A percentile compares a stretch with the other conserved stretches of the same genome.
Evolutionary conservation across 2,797 vertebrate genomes (phyloP).

Genomic region (Mastacembelus armatus): DNA sequence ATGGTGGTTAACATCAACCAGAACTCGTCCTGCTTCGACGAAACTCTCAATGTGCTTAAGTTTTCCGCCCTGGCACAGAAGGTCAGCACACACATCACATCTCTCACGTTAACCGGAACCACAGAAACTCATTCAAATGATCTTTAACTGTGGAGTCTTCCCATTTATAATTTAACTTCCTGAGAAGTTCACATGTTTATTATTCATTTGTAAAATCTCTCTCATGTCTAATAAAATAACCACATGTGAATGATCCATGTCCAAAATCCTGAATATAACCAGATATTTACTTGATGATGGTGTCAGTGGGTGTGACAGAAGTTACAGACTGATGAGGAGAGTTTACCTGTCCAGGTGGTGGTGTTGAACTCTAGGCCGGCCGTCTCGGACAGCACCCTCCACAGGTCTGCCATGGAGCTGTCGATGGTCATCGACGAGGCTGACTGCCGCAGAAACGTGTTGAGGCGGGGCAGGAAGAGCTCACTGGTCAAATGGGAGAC

Average conservation of each 20-base stretch:
- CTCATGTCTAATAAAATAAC: too few relatives aligned
- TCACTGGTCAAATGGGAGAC: slow-evolving; percentile 88
- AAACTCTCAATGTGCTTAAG: slow-evolving; percentile 95
- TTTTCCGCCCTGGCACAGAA: slow-evolving; percentile 96
- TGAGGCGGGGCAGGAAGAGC: slow-evolving; percentile 78
- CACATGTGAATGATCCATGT: too few relatives aligned
- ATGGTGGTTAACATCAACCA: slow-evolving; percentile 97
- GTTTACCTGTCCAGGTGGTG: slow-evolving; percentile 80
- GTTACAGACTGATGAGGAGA: not conserved
- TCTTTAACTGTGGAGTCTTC: too few relatives aligned
- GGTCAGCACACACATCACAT: slow-evolving; percentile 76
- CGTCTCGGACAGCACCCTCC: slow-evolving; percentile 60
- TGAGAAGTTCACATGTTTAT: too few relatives aligned
- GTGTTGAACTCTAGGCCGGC: slow-evolving; percentile 79
- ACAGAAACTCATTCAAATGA: too few relatives aligned
- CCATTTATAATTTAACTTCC: too few relatives aligned
- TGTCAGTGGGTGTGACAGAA: too few relatives aligned
- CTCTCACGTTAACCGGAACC: too few relatives aligned
- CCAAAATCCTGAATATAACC: too few relatives aligned
- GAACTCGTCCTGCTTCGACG: slow-evolving; percentile 87
- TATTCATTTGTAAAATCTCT: too few relatives aligned
- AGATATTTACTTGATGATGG: too few relatives aligned
- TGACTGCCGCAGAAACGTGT: slow-evolving; percentile 66
- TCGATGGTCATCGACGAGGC: slow-evolving; percentile 81
- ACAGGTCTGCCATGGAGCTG: slow-evolving; percentile 80